These are phyloP conservation scores for Drosophila siamana DNA, from an alignment of 2,888 invertebrate genomes.

Conservation along the genomic window DNA sequence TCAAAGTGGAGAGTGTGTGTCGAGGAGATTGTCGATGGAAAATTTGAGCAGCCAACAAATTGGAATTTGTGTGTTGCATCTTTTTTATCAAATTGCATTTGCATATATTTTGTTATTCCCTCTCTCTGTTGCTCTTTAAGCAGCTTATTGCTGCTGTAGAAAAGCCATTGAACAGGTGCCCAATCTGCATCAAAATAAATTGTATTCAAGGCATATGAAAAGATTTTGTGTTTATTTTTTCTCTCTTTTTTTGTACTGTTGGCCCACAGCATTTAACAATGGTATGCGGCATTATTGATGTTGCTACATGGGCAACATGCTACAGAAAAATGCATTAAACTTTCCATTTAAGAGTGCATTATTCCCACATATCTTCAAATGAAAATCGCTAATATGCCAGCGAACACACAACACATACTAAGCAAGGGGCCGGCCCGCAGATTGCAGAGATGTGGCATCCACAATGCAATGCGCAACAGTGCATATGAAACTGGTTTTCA, in stretches of 20 bases:
- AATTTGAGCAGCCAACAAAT: background rate
- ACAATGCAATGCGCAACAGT: conserved; percentile 23
- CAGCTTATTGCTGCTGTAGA: conserved; percentile 23
- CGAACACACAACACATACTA: conserved; percentile 7
- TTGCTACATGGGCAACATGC: conserved; percentile 26
- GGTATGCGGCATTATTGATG: conserved; percentile 6
- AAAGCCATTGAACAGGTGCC: conserved; percentile 23
- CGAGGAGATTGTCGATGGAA: background rate
- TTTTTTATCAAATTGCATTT: conserved; percentile 28
- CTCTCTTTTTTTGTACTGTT: background rate
- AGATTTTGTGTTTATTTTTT: conserved; percentile 6
- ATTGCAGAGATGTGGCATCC: conserved; percentile 18
- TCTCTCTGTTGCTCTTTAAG: conserved; percentile 14
- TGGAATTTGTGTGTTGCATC: conserved; percentile 10
- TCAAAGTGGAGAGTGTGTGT: background rate
- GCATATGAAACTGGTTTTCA: conserved; percentile 65
- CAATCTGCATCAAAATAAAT: conserved; percentile 16
- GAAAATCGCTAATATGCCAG: conserved; percentile 39
- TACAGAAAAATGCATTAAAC: conserved; percentile 40
- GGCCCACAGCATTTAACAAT: conserved; percentile 7
- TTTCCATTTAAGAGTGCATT: conserved; percentile 50
- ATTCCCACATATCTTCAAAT: conserved; percentile 45
- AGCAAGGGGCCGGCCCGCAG: conserved; percentile 11
- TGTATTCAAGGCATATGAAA: conserved; percentile 5
- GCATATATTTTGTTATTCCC: conserved; percentile 7